Evolutionary conservation across 2,888 invertebrate genomes (phyloP).

Genomic region (Mimachlamys varia): DNA sequence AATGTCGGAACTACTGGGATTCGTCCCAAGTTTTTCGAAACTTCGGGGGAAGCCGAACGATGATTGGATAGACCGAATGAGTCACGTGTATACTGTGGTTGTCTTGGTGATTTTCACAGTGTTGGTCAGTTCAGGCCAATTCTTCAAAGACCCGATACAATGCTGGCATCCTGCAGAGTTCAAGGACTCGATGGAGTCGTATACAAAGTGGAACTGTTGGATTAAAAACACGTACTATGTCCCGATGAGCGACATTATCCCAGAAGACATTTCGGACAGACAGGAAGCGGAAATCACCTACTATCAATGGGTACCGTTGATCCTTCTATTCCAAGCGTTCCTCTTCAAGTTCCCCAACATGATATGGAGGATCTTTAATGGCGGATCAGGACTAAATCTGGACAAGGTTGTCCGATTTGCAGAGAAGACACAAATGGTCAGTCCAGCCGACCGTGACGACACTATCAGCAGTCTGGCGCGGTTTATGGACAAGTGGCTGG

Average conservation of each 20-base stretch:
- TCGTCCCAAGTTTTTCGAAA: slow-evolving; percentile 72
- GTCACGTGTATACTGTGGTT: slow-evolving; percentile 74
- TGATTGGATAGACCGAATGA: slow-evolving; percentile 76
- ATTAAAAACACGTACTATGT: slow-evolving; percentile 75
- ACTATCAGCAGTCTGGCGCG: slow-evolving; percentile 66
- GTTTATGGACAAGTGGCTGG: slow-evolving; percentile 73
- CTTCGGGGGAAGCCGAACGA: slow-evolving; percentile 74
- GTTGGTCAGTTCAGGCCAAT: slow-evolving; percentile 70
- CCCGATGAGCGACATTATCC: slow-evolving; percentile 70
- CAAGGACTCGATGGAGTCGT: slow-evolving; percentile 62
- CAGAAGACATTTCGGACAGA: slow-evolving; percentile 60
- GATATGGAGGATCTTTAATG: slow-evolving; percentile 69
- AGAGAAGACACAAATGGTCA: slow-evolving; percentile 69
- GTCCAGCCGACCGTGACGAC: slow-evolving; percentile 67
- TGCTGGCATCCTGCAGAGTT: slow-evolving; percentile 71
- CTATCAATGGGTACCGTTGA: slow-evolving; percentile 76
- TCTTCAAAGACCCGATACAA: slow-evolving; percentile 68
- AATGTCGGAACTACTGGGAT: slow-evolving; percentile 66
- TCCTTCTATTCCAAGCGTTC: slow-evolving; percentile 73
- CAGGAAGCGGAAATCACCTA: slow-evolving; percentile 70
- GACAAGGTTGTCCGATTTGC: slow-evolving; percentile 72
- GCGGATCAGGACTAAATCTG: slow-evolving; percentile 70
- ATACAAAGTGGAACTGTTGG: slow-evolving; percentile 71
- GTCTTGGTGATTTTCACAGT: slow-evolving; percentile 75
- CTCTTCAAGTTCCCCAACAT: slow-evolving; percentile 74